Percentiles rank a stretch among this genome's conserved stretches.
Conservation (phyloP, 2,113 vertebrate genomes). For the Cyprinus carpio region DNA sequence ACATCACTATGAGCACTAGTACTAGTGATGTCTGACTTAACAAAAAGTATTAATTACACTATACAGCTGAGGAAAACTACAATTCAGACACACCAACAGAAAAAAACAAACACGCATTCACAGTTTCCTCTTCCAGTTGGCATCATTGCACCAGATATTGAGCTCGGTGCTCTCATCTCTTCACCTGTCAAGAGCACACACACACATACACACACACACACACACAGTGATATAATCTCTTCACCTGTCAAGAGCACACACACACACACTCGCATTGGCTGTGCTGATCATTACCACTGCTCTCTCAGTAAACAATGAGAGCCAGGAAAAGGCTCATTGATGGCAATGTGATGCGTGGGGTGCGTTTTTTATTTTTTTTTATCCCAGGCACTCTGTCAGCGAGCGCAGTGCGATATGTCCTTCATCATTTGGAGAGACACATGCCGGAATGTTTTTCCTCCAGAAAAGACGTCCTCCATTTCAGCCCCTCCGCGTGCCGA, state of each 20-base stretch:
- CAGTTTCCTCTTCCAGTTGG: conserved; percentile 5
- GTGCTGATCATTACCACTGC: conserved; percentile 42
- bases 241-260: conserved; percentile 15
- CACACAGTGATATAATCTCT: conserved; percentile 36
- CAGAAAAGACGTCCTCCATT: no score
- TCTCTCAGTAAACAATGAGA: conserved; percentile 52
- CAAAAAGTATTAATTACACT: not conserved
- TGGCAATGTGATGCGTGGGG: conserved; percentile 47
- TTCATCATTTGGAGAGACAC: conserved; percentile 45
- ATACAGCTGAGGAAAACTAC: not conserved
- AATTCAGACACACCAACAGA: not conserved
- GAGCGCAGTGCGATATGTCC: conserved; percentile 15
- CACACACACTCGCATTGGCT: conserved; percentile 37
- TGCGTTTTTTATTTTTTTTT: conserved; percentile 14
- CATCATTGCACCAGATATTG: conserved; percentile 1
- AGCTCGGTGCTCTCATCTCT: conserved; percentile 30
- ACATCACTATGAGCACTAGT: not conserved
- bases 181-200: not conserved
- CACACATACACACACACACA: no score
- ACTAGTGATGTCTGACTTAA: not conserved
- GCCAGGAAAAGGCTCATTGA: conserved; percentile 37
- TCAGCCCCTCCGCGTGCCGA: no score
- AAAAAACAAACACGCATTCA: not conserved
- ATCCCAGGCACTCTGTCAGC: not conserved
- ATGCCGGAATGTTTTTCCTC: conserved; percentile 22